A percentile compares a stretch with the other conserved stretches of the same genome.
phyloP scores from a whole-genome alignment of 2,113 vertebrate species.

The Rostratula benghalensis region DNA sequence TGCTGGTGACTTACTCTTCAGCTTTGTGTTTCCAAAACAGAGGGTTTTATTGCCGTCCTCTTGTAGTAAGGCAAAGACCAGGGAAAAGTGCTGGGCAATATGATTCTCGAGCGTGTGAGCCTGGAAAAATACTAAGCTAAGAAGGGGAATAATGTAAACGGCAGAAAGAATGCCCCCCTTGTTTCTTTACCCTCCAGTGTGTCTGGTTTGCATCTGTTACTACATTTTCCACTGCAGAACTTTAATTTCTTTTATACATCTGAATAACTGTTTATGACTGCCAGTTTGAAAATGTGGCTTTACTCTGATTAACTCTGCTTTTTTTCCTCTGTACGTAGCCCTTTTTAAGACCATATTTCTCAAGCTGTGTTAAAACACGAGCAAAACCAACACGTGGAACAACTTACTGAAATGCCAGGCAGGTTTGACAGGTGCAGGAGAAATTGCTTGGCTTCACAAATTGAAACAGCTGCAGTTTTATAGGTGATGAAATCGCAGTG shows the following conservation, averaged over 20 bases:
- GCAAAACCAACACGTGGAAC: slow-evolving; percentile 20
- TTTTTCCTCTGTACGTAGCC: neutral
- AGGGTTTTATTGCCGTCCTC: neutral
- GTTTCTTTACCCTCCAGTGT: neutral
- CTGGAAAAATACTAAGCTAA: slow-evolving; percentile 48
- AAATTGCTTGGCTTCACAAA: slow-evolving; percentile 17
- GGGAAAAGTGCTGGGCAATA: neutral
- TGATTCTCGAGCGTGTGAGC: neutral
- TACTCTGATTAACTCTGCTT: neutral
- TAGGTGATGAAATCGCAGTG: slow-evolving; percentile 5
- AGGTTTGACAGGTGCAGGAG: slow-evolving; percentile 41
- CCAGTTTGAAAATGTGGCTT: slow-evolving; percentile 38
- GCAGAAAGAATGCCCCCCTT: slow-evolving; percentile 49
- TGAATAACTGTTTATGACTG: neutral
- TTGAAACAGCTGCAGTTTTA: slow-evolving; percentile 34
- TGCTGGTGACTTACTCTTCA: slow-evolving; percentile 18
- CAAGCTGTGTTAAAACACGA: neutral
- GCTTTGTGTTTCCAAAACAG: slow-evolving; percentile 58
- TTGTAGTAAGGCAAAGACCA: neutral
- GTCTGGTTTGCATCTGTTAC: slow-evolving; percentile 48
- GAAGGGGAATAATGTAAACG: slow-evolving; percentile 24
- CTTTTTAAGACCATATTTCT: neutral
- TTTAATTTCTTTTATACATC: slow-evolving; percentile 8
- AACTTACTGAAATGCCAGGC: slow-evolving; percentile 25
- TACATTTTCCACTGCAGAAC: neutral